Evolutionary conservation across 2,113 vertebrate species (phyloP), one percentile per base, ranked within the genome.

Genomic region (Chitala chitala): DNA sequence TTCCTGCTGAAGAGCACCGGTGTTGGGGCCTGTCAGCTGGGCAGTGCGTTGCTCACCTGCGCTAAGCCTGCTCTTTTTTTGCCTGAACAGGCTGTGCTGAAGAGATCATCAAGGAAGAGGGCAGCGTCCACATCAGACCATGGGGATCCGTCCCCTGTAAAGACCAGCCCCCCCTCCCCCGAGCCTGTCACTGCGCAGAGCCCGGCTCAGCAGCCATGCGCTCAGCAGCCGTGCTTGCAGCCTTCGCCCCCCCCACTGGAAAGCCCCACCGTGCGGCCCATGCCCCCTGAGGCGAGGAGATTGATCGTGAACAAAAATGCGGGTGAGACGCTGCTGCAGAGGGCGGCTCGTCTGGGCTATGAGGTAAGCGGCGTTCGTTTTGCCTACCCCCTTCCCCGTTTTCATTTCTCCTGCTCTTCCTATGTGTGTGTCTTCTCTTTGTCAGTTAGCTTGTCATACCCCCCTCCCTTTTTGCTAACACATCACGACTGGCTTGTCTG

Each of bases 301-400:
- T 93, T 99, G 1, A 99, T 99, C 61, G 97, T 99, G 77, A 99
- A 99, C 85, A 99, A 99, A 89, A 99, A 99, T 5, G 97, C 97
- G 0, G 97, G 96, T 1, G 96, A 98, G 83, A 98, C 97, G 3
- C 92, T 98, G 75, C 90, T 99, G 77, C 97, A 99, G 89, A 88
- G 97, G 71, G 97, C 97, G 0, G 96, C 97, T 0, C 91, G 97
- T 63, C 90, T 99, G 1, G 97, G 97, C 78, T 99, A 98, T 0
- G 96, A 98, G 94, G 96, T 94, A 78, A 90, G 91, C 42, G 50
- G 63, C 79, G 82, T 75, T 80, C 58, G 73, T 33, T 44, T 1
- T 66, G 26, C 12, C 26, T 51, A 2, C 61, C 4, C 63, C 44
- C 9, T 17, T 29, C 42, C 38, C 40, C 13, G 1, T 36, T 17